Conservation (phyloP, 2,113 vertebrate species). For the Heloderma charlesbogerti region DNA sequence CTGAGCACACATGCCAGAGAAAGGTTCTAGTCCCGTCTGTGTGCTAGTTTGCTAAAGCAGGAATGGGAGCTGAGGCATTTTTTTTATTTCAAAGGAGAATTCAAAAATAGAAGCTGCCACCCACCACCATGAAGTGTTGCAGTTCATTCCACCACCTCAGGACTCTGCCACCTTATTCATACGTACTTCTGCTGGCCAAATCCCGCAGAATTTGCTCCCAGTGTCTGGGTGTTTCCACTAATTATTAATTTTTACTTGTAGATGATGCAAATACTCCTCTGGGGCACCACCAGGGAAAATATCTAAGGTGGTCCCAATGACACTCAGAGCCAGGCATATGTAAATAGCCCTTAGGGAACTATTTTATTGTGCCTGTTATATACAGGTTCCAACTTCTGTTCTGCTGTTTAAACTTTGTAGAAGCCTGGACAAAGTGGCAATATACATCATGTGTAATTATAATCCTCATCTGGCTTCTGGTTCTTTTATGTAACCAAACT, state of each 20-base stretch:
- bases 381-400: neutral
- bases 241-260: neutral
- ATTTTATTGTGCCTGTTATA: accelerated
- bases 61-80: neutral
- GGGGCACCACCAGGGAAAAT: neutral
- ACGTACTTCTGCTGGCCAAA: neutral
- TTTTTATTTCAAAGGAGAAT: neutral
- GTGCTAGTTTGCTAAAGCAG: neutral
- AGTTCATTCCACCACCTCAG: neutral
- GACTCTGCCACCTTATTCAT: neutral
- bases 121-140: neutral
- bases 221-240: neutral
- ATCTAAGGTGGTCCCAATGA: neutral
- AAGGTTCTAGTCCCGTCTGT: neutral
- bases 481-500: neutral
- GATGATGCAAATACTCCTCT: neutral
- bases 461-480: constrained; percentile 7
- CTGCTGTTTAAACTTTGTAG: neutral
- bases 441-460: neutral
- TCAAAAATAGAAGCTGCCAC: neutral
- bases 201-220: neutral
- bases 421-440: neutral
- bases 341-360: neutral
- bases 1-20: neutral
- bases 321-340: neutral